phyloP scores from a whole-genome alignment of 1,140 invertebrate species.

The Drosophila lacteicornis region DNA sequence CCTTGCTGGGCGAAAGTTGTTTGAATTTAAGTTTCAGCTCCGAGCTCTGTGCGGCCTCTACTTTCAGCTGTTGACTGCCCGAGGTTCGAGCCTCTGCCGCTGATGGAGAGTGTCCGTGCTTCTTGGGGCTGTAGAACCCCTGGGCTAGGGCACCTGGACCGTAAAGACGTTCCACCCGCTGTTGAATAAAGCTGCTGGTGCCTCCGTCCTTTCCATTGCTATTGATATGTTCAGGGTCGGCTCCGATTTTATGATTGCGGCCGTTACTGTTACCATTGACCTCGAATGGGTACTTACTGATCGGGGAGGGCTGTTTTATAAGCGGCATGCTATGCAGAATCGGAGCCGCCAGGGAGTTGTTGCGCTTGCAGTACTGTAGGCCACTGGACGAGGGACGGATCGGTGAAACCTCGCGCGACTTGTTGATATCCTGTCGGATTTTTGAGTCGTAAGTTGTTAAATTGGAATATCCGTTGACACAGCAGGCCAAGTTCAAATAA shows the following conservation, averaged over 20 bases:
- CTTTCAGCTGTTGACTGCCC: conserved; percentile 21
- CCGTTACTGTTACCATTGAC: conserved; percentile 41
- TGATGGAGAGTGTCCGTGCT: conserved; percentile 21
- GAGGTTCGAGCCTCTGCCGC: conserved; percentile 17
- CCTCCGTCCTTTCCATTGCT: conserved; percentile 12
- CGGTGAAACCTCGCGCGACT: conserved; percentile 89
- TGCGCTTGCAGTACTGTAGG: conserved; percentile 87
- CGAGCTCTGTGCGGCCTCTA: conserved; percentile 28
- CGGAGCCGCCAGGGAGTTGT: conserved; percentile 86
- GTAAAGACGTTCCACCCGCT: conserved; percentile 94
- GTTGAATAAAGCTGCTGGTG: conserved; percentile 91
- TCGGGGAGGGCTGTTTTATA: conserved; percentile 50
- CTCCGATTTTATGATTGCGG: conserved; percentile 29
- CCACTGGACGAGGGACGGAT: conserved; percentile 86
- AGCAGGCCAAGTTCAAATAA: conserved; percentile 94
- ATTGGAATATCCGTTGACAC: conserved; percentile 95
- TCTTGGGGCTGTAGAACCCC: conserved; percentile 91
- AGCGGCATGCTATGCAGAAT: conserved; percentile 84
- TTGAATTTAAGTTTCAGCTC: conserved; percentile 79
- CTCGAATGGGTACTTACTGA: conserved; percentile 30
- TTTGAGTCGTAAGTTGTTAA: conserved; percentile 93
- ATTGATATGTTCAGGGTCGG: conserved; percentile 27
- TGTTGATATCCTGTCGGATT: conserved; percentile 89
- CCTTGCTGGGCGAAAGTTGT: conserved; percentile 78
- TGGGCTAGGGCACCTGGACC: conserved; percentile 93